phyloP scores from a whole-genome alignment of 2,113 vertebrate genomes.

The Ciconia stormi region DNA sequence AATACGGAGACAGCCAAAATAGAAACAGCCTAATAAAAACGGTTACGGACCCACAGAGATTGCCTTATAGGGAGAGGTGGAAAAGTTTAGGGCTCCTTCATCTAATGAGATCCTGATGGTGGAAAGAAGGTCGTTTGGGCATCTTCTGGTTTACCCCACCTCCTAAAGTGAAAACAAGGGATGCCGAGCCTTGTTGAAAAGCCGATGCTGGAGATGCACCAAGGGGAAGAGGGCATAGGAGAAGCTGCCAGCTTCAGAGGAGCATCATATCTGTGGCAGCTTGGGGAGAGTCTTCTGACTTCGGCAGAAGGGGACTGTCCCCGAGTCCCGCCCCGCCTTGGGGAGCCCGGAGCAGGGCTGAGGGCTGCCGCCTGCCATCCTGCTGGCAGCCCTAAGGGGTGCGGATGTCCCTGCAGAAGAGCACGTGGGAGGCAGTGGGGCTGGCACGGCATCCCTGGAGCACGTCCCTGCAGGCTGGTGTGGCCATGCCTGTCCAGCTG shows the following conservation, averaged over 20 bases:
- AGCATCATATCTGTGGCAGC: neutral
- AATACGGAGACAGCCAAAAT: neutral
- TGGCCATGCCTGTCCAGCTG: neutral
- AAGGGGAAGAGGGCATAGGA: neutral
- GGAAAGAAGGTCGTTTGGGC: neutral
- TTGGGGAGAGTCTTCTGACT: neutral
- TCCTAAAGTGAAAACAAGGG: neutral
- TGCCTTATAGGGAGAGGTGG: neutral
- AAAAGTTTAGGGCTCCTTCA: neutral
- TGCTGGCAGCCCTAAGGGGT: neutral
- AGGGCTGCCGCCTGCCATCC: neutral
- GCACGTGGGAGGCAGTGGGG: rapidly evolving
- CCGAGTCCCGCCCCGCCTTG: rapidly evolving
- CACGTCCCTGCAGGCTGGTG: rapidly evolving
- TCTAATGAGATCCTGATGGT: neutral
- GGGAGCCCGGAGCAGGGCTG: neutral
- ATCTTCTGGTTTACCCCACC: neutral
- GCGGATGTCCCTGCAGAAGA: neutral
- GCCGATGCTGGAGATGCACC: rapidly evolving
- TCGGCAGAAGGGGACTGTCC: neutral
- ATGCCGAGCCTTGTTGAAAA: neutral
- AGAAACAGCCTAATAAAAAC: slow-evolving; percentile 17
- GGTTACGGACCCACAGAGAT: neutral
- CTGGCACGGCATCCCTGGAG: neutral
- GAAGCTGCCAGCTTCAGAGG: neutral